These are phyloP conservation scores for Eurois occulta DNA, from an alignment of 2,888 invertebrate genomes.

Conservation along the genomic window DNA sequence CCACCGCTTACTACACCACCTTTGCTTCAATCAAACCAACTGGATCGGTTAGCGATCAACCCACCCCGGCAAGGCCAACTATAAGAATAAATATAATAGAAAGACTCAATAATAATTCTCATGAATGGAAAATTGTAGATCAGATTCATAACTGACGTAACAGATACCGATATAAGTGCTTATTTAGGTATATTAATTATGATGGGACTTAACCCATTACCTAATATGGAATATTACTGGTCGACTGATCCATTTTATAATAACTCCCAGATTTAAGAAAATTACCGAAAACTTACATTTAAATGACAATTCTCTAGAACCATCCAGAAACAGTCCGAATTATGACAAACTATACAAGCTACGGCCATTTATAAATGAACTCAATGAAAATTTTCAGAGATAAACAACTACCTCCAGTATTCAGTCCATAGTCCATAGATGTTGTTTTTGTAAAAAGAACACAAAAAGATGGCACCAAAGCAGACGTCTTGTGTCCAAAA, in stretches of 20 bases:
- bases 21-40: constrained; percentile 15
- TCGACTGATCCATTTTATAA: neutral
- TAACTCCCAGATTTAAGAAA: constrained; percentile 11
- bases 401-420: no score
- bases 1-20: constrained; percentile 11
- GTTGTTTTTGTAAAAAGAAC: constrained; percentile 13
- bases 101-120: constrained; percentile 14
- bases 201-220: neutral
- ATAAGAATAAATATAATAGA: constrained; percentile 15
- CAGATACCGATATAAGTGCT: neutral
- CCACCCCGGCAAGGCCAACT: constrained; percentile 14
- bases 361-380: constrained; percentile 5
- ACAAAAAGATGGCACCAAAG: constrained; percentile 23
- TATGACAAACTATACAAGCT: constrained; percentile 8
- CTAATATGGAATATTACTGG: neutral
- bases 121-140: constrained; percentile 8
- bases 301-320: neutral
- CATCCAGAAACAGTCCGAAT: neutral
- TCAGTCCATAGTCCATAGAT: no score
- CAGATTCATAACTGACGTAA: constrained; percentile 6
- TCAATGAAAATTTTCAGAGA: constrained; percentile 5
- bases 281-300: constrained; percentile 6
- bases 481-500: constrained; percentile 7
- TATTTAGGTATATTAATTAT: neutral
- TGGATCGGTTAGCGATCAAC: constrained; percentile 13